Conservation (phyloP, 2,113 vertebrate species). For the Cephalopholis sonnerati region DNA sequence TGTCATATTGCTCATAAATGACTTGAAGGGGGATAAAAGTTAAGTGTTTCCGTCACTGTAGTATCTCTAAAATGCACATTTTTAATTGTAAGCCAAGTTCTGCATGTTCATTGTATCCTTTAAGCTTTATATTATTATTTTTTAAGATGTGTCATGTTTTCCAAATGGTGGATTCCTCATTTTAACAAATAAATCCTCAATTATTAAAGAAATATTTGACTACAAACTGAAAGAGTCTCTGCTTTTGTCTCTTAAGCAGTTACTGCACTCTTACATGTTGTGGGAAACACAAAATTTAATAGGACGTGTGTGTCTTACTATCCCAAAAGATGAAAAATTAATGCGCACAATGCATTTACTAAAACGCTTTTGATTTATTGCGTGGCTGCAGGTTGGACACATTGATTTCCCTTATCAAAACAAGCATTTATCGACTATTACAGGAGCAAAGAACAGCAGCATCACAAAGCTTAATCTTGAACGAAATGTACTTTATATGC, state of each 20-base stretch:
- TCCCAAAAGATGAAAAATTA: not conserved
- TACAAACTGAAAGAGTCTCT: not conserved
- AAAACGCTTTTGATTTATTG: not conserved
- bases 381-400: not conserved
- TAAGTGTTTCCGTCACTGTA: not conserved
- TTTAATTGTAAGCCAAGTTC: not conserved
- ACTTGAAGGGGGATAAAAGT: not conserved
- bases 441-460: not conserved
- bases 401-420: not conserved
- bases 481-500: not conserved
- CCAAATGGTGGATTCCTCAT: too few species aligned
- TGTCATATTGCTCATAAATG: too few species aligned
- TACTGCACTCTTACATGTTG: not conserved
- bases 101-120: not conserved
- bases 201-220: not conserved
- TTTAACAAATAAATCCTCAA: not conserved
- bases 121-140: not conserved
- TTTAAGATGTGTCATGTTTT: not conserved
- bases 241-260: not conserved
- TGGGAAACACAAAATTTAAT: not conserved
- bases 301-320: not conserved
- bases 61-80: not conserved
- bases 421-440: not conserved
- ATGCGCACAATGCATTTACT: too few species aligned
- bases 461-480: not conserved